These are phyloP conservation scores for Lydus trimaculatus DNA, from an alignment of 2,888 invertebrate genomes.

Conservation along the genomic window DNA sequence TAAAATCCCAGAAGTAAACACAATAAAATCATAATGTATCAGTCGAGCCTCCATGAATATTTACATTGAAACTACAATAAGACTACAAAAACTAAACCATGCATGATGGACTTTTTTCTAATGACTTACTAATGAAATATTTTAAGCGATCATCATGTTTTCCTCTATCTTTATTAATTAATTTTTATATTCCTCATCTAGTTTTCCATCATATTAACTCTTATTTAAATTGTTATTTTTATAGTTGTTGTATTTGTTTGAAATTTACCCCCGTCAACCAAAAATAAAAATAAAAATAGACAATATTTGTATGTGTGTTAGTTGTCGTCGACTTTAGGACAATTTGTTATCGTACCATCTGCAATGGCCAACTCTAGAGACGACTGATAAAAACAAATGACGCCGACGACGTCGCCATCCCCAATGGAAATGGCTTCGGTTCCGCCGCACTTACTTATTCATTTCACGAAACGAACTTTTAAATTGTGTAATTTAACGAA, in stretches of 20 bases:
- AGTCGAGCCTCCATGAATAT: not conserved
- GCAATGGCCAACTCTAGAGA: conserved; percentile 46
- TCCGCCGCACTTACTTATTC: conserved; percentile 60
- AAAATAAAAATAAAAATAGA: not conserved
- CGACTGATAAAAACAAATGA: conserved; percentile 60
- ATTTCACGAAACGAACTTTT: conserved; percentile 63
- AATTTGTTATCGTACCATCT: conserved; percentile 50
- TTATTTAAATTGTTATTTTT: not conserved
- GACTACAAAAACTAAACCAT: not conserved
- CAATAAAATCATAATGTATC: not conserved
- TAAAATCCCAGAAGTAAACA: not conserved
- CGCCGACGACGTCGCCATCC: conserved; percentile 57
- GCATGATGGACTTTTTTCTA: not conserved
- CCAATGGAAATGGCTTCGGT: conserved; percentile 58
- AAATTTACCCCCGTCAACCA: no score
- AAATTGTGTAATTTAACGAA: conserved; percentile 63
- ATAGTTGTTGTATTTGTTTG: not conserved
- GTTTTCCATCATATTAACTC: not conserved
- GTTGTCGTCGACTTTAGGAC: conserved; percentile 5
- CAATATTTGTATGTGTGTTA: not conserved
- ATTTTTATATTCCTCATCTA: not conserved
- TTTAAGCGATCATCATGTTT: no score
- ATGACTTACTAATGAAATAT: not conserved
- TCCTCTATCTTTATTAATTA: not conserved
- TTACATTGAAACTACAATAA: not conserved